phyloP scores from a whole-genome alignment of 2,888 invertebrate species.

The Resseliella maxima region DNA sequence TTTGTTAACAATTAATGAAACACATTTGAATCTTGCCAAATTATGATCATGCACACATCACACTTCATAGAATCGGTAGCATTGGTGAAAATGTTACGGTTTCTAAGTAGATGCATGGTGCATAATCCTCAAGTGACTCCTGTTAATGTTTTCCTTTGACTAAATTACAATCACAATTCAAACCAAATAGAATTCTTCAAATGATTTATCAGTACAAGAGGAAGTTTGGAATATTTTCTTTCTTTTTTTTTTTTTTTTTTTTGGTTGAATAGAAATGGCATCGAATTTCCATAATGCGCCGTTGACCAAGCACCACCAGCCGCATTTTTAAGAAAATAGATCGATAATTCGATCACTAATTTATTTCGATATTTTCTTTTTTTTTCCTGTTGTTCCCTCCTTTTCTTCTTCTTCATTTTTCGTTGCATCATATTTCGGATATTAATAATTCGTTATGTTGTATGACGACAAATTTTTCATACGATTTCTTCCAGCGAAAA shows the following conservation, averaged over 20 bases:
- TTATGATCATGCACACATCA: slow-evolving; percentile 23
- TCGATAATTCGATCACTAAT: no score
- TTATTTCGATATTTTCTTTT: no score
- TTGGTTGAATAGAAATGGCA: no score
- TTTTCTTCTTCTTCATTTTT: no score
- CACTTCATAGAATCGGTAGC: background rate
- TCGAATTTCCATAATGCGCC: background rate
- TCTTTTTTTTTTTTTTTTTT: no score
- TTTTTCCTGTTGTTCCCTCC: no score
- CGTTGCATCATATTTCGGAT: no score
- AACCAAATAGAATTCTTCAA: background rate
- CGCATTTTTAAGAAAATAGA: no score
- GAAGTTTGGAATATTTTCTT: background rate
- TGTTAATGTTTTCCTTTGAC: background rate
- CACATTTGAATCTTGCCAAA: background rate
- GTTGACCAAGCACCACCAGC: no score
- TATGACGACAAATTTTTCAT: no score
- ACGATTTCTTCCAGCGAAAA: background rate
- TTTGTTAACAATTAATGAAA: slow-evolving; percentile 45
- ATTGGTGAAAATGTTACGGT: background rate
- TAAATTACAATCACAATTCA: background rate
- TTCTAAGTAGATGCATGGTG: background rate
- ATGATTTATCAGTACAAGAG: background rate
- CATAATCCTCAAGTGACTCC: background rate
- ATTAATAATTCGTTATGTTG: no score